Evolutionary conservation across 2,888 invertebrate species (phyloP).

Genomic region (Rotaria macrura): DNA sequence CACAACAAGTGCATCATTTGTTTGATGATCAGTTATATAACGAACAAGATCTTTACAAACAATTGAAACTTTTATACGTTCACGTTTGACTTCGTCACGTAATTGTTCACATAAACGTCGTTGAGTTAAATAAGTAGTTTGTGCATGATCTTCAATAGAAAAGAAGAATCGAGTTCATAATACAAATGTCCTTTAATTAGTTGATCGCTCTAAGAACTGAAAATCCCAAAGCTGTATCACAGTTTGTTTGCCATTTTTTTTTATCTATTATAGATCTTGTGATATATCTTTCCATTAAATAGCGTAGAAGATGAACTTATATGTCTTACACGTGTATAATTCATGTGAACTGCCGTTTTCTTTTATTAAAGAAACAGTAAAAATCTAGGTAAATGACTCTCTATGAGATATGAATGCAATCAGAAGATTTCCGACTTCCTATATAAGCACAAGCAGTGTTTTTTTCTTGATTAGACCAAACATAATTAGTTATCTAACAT

Average conservation of each 20-base stretch:
- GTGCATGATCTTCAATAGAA: not conserved
- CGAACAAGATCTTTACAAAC: constrained; percentile 16
- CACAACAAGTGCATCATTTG: not conserved
- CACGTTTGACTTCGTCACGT: not conserved
- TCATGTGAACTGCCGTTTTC: not conserved
- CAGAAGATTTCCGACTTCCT: too few relatives aligned
- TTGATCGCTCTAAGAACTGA: too few relatives aligned
- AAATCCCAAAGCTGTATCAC: too few relatives aligned
- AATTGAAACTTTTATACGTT: not conserved
- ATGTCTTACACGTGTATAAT: not conserved
- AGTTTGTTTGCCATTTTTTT: too few relatives aligned
- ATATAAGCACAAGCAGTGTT: not conserved
- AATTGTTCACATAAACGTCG: not conserved
- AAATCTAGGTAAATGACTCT: not conserved
- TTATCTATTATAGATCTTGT: too few relatives aligned
- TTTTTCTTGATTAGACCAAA: not conserved
- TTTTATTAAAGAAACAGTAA: not conserved
- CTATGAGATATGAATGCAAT: not conserved
- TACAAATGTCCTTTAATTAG: too few relatives aligned
- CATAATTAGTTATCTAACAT: not conserved
- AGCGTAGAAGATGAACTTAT: too few relatives aligned
- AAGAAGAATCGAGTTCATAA: not conserved
- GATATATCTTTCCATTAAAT: too few relatives aligned
- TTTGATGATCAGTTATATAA: not conserved
- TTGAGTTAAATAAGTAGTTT: not conserved